Base-by-base conservation (phyloP, 2,113 vertebrate genomes). In the Hucho hucho region DNA sequence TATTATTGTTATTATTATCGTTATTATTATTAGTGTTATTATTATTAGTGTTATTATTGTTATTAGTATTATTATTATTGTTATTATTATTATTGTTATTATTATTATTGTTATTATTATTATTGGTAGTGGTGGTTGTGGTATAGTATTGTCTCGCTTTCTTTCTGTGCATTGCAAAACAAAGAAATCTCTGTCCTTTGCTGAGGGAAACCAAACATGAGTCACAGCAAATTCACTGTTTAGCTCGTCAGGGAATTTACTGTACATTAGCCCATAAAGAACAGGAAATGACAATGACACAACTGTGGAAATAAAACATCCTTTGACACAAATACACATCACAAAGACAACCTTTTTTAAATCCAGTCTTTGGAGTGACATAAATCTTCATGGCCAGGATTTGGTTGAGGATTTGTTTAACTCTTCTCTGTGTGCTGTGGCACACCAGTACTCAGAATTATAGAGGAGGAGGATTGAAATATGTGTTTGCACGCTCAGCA, bases 401-500 rank as follows among this genome's bases (percentile, higher is more conserved):
- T 68, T 79, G 79, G 75, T 75, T 81, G 74, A 73, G 84, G 70
- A 84, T 77, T 66, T 72, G 28, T 24, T 37, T 82, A 83, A 84
- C 81, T 87, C 72, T 78, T 72, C 66, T 65, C 56, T 89, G 72
- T 89, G 85, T 86, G 83, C 84, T 85, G 77, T 89, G 71, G 77
- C 86, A 81, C 75, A 87, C 81, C 75, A 81, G 69, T 75, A 76
- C 56, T 78, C 66, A 73, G 67, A 84, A 79, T 87, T 78, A 82
- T 80, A 87, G 74, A 72, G n/a, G 32, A 74, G 69, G 64, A 69
- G 25, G 69, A 80, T 81, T 89, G 80, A 83, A 89, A 90, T 82
- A 77, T 86, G 77, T 88, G 86, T 92, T 90, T 92, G 88, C 84
- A 83, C 79, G 76, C 86, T 88, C 89, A 90, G 87, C 87, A 82